Evolutionary conservation across 2,888 invertebrate species (phyloP).

Genomic region (Polylopha cassiicola): DNA sequence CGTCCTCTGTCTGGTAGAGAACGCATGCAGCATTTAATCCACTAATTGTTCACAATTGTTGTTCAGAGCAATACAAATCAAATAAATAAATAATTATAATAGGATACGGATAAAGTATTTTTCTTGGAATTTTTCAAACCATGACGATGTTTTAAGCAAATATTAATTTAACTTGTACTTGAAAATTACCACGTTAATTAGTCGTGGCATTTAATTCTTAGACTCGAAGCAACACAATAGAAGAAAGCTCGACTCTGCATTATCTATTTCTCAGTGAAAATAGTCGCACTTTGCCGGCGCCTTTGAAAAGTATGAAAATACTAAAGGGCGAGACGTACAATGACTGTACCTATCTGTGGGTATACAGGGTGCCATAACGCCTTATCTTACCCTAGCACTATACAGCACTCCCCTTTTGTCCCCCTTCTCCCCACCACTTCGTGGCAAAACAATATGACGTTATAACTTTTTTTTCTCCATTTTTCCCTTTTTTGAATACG

Average conservation of each 20-base stretch:
- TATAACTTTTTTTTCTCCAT: slow-evolving; percentile 73
- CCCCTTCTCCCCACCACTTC: slow-evolving; percentile 49
- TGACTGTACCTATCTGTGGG: slow-evolving; percentile 42
- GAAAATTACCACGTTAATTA: too few relatives aligned
- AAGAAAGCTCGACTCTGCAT: slow-evolving; percentile 8
- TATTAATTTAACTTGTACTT: too few relatives aligned
- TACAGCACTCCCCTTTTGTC: slow-evolving; percentile 48
- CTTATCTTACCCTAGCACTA: slow-evolving; percentile 70
- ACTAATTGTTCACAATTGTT: too few relatives aligned
- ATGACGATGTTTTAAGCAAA: too few relatives aligned
- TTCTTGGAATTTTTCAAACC: too few relatives aligned
- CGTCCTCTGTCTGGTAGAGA: too few relatives aligned
- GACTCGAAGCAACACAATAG: too few relatives aligned
- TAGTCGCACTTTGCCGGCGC: slow-evolving; percentile 43
- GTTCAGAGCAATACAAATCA: too few relatives aligned
- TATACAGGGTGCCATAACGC: slow-evolving; percentile 55
- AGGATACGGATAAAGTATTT: too few relatives aligned
- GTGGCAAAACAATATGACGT: slow-evolving; percentile 77
- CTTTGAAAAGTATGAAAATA: slow-evolving; percentile 56
- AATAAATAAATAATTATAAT: too few relatives aligned
- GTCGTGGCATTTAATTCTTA: too few relatives aligned
- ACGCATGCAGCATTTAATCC: too few relatives aligned
- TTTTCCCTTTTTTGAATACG: slow-evolving; percentile 73
- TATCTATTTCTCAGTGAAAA: slow-evolving; percentile 15
- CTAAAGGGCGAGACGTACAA: slow-evolving; percentile 53